Conservation (phyloP, 1,140 invertebrate species). For the Magallana angulata region DNA sequence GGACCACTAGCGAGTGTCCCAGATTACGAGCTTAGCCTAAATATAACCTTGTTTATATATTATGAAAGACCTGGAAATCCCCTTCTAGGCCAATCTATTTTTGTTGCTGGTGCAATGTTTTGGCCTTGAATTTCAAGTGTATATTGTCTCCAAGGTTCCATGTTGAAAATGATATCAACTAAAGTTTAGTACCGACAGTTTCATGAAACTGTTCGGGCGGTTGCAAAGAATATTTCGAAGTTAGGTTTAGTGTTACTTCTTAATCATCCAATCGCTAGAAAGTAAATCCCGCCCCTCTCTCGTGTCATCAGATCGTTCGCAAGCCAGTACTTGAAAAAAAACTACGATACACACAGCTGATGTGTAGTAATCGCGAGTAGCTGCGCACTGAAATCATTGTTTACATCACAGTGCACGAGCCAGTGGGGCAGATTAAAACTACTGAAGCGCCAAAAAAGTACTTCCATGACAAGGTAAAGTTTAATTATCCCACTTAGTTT, state of each 20-base stretch:
- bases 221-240: slow-evolving; percentile 16
- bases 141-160: slow-evolving; percentile 37
- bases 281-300: slow-evolving; percentile 30
- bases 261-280: slow-evolving; percentile 29
- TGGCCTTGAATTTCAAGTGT: slow-evolving; percentile 30
- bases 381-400: slow-evolving; percentile 30
- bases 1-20: slow-evolving; percentile 10
- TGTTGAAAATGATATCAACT: slow-evolving; percentile 9
- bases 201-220: not conserved
- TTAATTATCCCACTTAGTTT: slow-evolving; percentile 32
- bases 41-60: slow-evolving; percentile 34
- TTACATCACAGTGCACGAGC: slow-evolving; percentile 34
- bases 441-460: slow-evolving; percentile 30
- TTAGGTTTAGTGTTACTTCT: not conserved
- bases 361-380: slow-evolving; percentile 26
- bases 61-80: slow-evolving; percentile 32
- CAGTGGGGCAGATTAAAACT: slow-evolving; percentile 20
- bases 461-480: slow-evolving; percentile 37
- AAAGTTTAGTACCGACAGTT: not conserved
- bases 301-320: slow-evolving; percentile 34
- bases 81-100: slow-evolving; percentile 10
- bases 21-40: slow-evolving; percentile 8
- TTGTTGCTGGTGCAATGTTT: slow-evolving; percentile 30
- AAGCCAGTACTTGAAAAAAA: slow-evolving; percentile 36
- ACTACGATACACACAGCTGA: slow-evolving; percentile 2